A percentile compares a stretch with the other conserved stretches of the same genome.
Conservation (phyloP, 2,797 vertebrate species). For the Agapornis canus region DNA sequence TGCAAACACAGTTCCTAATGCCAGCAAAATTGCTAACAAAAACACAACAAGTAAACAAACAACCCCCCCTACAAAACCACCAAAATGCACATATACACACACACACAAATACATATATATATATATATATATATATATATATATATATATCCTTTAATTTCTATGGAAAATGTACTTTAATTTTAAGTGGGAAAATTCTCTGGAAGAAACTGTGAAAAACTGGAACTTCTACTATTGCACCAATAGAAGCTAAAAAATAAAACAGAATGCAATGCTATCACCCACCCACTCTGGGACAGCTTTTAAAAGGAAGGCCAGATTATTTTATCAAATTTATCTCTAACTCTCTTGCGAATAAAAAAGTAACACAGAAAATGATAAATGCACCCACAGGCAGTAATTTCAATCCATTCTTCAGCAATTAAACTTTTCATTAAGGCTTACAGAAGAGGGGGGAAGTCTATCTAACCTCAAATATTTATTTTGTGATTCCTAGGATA, state of each 20-base stretch:
- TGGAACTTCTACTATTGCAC: neutral
- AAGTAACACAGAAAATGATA: neutral
- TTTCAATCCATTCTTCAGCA: conserved; percentile 38
- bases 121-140: neutral
- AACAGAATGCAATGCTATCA: neutral
- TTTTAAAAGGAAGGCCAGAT: neutral
- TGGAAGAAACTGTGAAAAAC: neutral
- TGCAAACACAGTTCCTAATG: neutral
- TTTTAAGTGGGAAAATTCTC: neutral
- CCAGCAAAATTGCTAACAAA: neutral
- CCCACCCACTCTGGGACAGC: neutral
- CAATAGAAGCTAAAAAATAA: neutral
- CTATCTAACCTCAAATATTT: neutral
- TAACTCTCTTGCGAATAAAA: neutral
- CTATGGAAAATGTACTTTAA: neutral
- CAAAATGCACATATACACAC: neutral
- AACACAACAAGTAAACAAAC: neutral
- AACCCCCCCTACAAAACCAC: neutral
- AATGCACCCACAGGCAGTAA: neutral
- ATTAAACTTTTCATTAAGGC: conserved; percentile 50
- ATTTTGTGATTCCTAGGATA: neutral
- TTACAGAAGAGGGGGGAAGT: neutral
- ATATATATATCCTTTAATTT: neutral
- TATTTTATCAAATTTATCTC: neutral
- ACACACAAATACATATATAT: neutral